Evolutionary conservation across 2,888 invertebrate genomes (phyloP), one percentile per base, ranked within the genome.

Genomic region (Sinodicranocentrus sp.): DNA sequence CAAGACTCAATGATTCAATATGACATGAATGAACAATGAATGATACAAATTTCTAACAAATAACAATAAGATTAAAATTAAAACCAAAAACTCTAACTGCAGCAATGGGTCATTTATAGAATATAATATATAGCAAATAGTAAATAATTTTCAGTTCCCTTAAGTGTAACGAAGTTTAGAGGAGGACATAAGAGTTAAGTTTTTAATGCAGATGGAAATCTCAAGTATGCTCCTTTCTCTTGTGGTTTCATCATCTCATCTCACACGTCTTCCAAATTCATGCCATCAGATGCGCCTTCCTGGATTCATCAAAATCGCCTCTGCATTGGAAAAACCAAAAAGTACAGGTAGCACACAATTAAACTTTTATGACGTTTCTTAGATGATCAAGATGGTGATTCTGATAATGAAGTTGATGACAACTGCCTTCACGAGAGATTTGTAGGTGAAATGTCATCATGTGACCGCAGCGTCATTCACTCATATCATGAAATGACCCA

Each of bases 301-400:
- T 82, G 85, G 85, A 78, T 78, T 73, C 85, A 82, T 88, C 88
- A 88, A 88, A 88, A 88, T 77, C 88, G 87, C 88, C 88, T 88
- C 88, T 88, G 88, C 85, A 82, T 59, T 80, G 78, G 71, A 87
- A 87, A 73, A 85, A 83, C 65, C 67, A 84, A 84, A 87, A 87
- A 78, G 70, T 44, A 70, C 68, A 79, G 73, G 68, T 68, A 70
- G 71, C 73, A 73, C 23, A 68, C 67, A 54, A 80, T 48, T 72
- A 72, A 65, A 19, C 8, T 52, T 48, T 33, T 44, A 78, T 65
- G 67, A 65, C 28, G 48, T 70, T 57, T 2, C 48, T 61, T 63
- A 63, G 59, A 71, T 17, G 13, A 21, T 19, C 39, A 43, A 17
- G 15, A 43, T 65, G 65, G n/a, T 21, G 43, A 23, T 39, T 19